Conservation (phyloP, 2,888 invertebrate genomes). For the Melanargia galathea region DNA sequence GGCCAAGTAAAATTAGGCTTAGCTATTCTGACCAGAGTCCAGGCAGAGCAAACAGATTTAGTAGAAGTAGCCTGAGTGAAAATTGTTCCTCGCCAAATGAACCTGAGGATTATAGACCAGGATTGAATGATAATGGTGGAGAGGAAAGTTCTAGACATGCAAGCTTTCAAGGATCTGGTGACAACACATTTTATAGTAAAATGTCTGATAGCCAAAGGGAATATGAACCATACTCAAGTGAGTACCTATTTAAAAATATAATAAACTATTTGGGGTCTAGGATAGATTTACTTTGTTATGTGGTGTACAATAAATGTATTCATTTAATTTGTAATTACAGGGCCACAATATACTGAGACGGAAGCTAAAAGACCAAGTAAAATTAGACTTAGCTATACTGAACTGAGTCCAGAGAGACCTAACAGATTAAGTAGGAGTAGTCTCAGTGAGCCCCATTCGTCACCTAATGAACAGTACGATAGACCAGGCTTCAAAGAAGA, state of each 20-base stretch:
- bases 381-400: constrained; percentile 50
- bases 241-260: constrained; percentile 18
- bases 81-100: constrained; percentile 74
- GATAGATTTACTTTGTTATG: too few species aligned
- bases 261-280: too few species aligned
- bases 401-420: constrained; percentile 55
- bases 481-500: constrained; percentile 60
- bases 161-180: constrained; percentile 56
- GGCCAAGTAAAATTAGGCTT: constrained; percentile 47
- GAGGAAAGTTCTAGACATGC: constrained; percentile 54
- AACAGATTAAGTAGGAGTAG: constrained; percentile 66
- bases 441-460: constrained; percentile 73
- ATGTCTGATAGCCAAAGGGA: constrained; percentile 44
- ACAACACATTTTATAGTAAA: constrained; percentile 58
- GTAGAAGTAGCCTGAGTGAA: constrained; percentile 72
- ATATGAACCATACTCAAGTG: constrained; percentile 40
- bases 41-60: constrained; percentile 56
- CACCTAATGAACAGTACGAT: constrained; percentile 70
- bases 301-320: too few species aligned
- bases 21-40: constrained; percentile 55
- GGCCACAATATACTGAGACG: constrained; percentile 48
- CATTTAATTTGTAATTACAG: constrained; percentile 55
- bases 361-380: constrained; percentile 49
- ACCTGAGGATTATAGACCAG: constrained; percentile 61
- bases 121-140: constrained; percentile 59